These are phyloP conservation scores for Acrobeloides nanus DNA, from an alignment of 2,888 invertebrate species.

Conservation along the genomic window DNA sequence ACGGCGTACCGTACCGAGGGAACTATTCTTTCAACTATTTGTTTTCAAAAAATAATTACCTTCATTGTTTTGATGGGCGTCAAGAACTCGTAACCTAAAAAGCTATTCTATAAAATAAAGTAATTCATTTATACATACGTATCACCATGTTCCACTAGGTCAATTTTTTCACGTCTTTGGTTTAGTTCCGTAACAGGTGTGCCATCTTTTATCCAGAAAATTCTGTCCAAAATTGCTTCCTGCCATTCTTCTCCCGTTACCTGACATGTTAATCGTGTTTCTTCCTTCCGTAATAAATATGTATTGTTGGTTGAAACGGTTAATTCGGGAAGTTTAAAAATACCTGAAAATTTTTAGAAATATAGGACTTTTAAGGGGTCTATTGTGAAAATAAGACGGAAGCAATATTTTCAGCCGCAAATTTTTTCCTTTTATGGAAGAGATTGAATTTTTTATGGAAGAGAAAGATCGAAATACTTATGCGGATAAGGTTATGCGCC, in stretches of 20 bases:
- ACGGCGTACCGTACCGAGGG: too few relatives aligned
- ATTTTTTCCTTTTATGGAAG: too few relatives aligned
- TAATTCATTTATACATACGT: slow-evolving; percentile 1
- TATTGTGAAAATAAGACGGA: too few relatives aligned
- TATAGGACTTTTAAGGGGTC: too few relatives aligned
- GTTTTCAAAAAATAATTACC: too few relatives aligned
- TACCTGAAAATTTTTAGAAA: slow-evolving; percentile 7
- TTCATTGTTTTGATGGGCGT: slow-evolving; percentile 26
- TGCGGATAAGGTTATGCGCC: too few relatives aligned
- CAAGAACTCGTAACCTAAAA: slow-evolving; percentile 16
- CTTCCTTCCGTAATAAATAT: slow-evolving; percentile 15
- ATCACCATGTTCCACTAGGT: slow-evolving; percentile 13
- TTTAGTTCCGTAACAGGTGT: slow-evolving; percentile 21
- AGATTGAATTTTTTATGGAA: too few relatives aligned
- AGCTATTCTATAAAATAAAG: too few relatives aligned
- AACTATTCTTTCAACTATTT: too few relatives aligned
- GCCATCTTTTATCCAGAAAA: slow-evolving; percentile 39
- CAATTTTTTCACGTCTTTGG: slow-evolving; percentile 17
- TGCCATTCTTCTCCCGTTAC: slow-evolving; percentile 9
- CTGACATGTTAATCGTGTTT: slow-evolving; percentile 14
- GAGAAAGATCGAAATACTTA: too few relatives aligned
- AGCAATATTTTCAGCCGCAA: too few relatives aligned
- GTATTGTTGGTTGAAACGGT: slow-evolving; percentile 24
- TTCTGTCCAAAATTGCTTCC: slow-evolving; percentile 12
- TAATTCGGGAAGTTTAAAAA: slow-evolving; percentile 25